Conservation (phyloP, 2,797 vertebrate genomes). For the Gymnopithys bicolor region DNA sequence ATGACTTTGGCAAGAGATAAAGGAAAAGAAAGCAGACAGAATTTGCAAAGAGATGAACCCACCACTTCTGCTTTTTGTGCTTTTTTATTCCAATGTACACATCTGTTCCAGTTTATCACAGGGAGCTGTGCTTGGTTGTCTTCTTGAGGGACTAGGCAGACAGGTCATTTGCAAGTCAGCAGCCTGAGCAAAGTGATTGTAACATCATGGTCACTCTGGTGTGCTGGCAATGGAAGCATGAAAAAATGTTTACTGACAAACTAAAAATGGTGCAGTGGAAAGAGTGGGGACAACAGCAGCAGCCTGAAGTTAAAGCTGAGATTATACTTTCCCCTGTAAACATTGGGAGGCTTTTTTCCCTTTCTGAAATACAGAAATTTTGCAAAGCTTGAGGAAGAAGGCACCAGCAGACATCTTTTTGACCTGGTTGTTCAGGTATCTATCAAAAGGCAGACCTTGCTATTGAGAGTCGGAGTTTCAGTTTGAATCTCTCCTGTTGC, state of each 20-base stretch:
- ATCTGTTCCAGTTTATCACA: background rate
- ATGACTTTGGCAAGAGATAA: background rate
- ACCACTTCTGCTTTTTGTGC: background rate
- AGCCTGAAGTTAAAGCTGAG: background rate
- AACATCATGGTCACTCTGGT: background rate
- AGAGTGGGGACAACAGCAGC: background rate
- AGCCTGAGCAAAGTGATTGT: fast-evolving
- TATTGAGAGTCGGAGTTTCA: background rate
- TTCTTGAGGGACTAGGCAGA: background rate
- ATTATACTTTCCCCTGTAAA: background rate
- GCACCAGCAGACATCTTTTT: background rate
- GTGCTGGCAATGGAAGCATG: background rate
- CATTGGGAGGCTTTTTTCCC: fast-evolving
- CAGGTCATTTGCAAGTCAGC: background rate
- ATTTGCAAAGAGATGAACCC: background rate
- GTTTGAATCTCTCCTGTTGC: background rate
- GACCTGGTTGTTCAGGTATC: background rate
- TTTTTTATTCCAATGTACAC: background rate
- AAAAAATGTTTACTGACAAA: background rate
- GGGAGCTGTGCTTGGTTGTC: background rate
- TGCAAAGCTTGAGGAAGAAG: background rate
- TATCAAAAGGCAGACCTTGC: background rate
- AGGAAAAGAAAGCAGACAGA: background rate
- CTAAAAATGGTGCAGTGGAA: background rate
- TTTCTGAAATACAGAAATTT: background rate